Conservation (phyloP, 2,113 vertebrate genomes). For the Arenaria interpres region DNA sequence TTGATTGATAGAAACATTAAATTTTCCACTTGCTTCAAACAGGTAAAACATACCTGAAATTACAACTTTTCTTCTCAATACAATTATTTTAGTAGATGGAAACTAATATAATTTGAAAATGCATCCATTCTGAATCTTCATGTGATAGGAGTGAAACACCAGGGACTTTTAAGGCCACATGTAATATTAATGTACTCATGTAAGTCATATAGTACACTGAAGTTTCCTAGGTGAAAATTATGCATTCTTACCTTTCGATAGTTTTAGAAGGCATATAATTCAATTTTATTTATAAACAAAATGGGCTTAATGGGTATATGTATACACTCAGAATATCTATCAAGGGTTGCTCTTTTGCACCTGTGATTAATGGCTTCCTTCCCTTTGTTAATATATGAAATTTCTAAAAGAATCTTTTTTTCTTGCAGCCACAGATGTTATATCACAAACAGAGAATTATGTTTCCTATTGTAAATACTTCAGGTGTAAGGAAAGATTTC, state of each 20-base stretch:
- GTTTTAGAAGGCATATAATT: not conserved
- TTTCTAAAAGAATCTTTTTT: conserved; percentile 32
- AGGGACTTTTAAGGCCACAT: not conserved
- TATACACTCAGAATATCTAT: not conserved
- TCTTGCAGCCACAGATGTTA: conserved; percentile 64
- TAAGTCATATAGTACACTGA: not conserved
- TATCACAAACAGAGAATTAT: conserved; percentile 55
- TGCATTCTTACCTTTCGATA: not conserved
- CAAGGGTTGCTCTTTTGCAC: conserved; percentile 28
- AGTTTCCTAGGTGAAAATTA: not conserved
- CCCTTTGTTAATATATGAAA: conserved; percentile 27
- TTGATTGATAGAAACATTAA: not conserved
- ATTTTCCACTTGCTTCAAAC: not conserved
- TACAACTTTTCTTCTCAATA: not conserved
- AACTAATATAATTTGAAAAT: not conserved
- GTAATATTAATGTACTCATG: not conserved
- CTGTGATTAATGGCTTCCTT: conserved; percentile 64
- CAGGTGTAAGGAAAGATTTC: conserved; percentile 69
- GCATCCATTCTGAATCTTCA: not conserved
- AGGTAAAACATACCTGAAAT: not conserved
- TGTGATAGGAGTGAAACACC: not conserved
- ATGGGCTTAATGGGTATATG: not conserved
- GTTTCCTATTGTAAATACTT: conserved; percentile 56
- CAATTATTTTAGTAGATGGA: not conserved
- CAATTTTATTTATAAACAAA: conserved; percentile 19